phyloP scores from a whole-genome alignment of 2,113 vertebrate genomes.

The Mugil cephalus region DNA sequence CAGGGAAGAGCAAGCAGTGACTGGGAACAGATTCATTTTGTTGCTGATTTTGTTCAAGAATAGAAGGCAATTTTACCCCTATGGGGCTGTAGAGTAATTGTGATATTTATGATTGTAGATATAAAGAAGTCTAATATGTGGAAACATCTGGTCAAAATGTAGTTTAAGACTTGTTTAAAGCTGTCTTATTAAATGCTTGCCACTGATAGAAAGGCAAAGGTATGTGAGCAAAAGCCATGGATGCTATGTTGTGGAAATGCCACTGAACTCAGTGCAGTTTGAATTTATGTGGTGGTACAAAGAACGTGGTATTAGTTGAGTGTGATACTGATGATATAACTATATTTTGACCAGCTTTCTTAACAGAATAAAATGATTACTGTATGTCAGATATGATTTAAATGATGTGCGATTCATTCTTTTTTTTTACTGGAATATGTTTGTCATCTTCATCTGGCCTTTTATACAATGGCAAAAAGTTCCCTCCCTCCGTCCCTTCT shows the following conservation, averaged over 20 bases:
- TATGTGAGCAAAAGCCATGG: slow-evolving; percentile 6
- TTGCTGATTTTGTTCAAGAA: slow-evolving; percentile 60
- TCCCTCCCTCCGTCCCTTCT: too few species aligned
- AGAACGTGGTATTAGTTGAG: slow-evolving; percentile 45
- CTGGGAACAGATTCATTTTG: slow-evolving; percentile 52
- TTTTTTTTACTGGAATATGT: background rate
- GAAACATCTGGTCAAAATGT: slow-evolving; percentile 75
- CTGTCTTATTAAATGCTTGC: slow-evolving; percentile 62
- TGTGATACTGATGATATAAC: slow-evolving; percentile 61
- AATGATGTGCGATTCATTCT: slow-evolving; percentile 20
- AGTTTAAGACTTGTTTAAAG: slow-evolving; percentile 56
- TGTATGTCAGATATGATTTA: slow-evolving; percentile 48
- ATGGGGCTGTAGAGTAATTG: slow-evolving; percentile 79
- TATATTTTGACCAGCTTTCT: slow-evolving; percentile 80
- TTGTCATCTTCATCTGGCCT: background rate
- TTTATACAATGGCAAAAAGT: too few species aligned
- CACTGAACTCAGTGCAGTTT: slow-evolving; percentile 7
- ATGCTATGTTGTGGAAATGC: slow-evolving; percentile 19
- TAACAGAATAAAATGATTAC: slow-evolving; percentile 59
- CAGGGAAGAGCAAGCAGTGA: slow-evolving; percentile 34
- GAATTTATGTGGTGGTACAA: slow-evolving; percentile 30
- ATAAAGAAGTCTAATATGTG: slow-evolving; percentile 50
- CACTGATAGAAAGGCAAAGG: slow-evolving; percentile 29
- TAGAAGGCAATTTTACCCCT: slow-evolving; percentile 76
- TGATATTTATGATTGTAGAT: slow-evolving; percentile 79